Conservation (phyloP, 2,888 invertebrate genomes). For the Agelastica alni region DNA sequence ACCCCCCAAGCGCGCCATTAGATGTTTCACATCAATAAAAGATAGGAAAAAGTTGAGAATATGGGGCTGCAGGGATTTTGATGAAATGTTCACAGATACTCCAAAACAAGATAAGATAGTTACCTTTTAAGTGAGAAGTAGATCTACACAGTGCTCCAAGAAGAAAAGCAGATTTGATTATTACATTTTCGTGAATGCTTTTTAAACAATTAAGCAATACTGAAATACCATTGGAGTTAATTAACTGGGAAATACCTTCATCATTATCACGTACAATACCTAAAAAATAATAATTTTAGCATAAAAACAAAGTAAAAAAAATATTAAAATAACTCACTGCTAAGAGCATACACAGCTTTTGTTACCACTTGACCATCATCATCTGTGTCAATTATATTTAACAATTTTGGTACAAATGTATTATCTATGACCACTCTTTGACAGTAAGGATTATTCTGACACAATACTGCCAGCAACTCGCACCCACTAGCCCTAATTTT, state of each 20-base stretch:
- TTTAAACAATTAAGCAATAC: conserved; percentile 65
- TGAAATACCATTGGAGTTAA: conserved; percentile 65
- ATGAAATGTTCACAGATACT: no score
- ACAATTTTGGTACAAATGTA: conserved; percentile 66
- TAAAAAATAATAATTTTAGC: conserved; percentile 47
- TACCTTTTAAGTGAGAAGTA: conserved; percentile 63
- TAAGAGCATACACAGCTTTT: conserved; percentile 78
- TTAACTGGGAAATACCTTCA: conserved; percentile 65
- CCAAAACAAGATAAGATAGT: no score
- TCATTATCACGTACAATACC: conserved; percentile 69
- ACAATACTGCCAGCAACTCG: conserved; percentile 74
- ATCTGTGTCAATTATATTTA: conserved; percentile 63
- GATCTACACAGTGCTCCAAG: conserved; percentile 64
- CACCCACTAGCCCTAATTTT: conserved; percentile 68
- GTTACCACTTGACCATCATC: conserved; percentile 64
- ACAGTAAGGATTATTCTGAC: conserved; percentile 85
- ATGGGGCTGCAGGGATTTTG: no score
- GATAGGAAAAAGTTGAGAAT: no score
- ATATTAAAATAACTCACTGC: conserved; percentile 70
- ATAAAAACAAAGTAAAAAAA: conserved; percentile 6
- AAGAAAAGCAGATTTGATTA: conserved; percentile 76
- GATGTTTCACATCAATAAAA: no score
- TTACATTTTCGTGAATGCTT: conserved; percentile 62
- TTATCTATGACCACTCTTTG: conserved; percentile 72
- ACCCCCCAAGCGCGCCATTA: no score